A percentile compares a stretch with the other conserved stretches of the same genome.
Evolutionary conservation across 30 jellyfish, hydroid and myxozoan species (phyloP).

Genomic region (Cassiopea xamachana): DNA sequence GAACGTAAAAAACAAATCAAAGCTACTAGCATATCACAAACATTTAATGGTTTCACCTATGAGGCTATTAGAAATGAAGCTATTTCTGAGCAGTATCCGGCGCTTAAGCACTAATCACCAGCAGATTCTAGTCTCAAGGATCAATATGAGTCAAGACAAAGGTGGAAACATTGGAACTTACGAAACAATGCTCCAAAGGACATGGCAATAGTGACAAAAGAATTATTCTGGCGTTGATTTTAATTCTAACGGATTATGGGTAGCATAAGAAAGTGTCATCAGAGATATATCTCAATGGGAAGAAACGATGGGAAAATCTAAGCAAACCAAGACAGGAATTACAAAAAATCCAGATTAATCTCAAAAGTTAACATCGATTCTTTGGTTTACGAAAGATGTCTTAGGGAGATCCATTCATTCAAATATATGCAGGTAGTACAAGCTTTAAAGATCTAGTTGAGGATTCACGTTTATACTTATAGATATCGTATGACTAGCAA

Average conservation of each 20-base stretch:
- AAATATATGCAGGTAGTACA: neutral
- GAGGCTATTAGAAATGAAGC: neutral
- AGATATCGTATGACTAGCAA: neutral
- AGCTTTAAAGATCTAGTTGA: neutral
- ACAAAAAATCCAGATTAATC: constrained; percentile 38
- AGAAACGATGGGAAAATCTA: constrained; percentile 47
- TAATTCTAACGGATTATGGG: constrained; percentile 30
- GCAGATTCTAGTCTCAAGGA: neutral
- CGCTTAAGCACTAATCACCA: neutral
- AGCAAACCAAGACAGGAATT: constrained; percentile 36
- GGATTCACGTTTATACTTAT: neutral
- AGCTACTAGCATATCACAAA: too few species aligned
- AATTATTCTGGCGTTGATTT: constrained; percentile 12
- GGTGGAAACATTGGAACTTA: constrained; percentile 8
- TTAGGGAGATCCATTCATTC: constrained; percentile 17
- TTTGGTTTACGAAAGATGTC: constrained; percentile 36
- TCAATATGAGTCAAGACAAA: constrained; percentile 3
- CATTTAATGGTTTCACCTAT: too few species aligned
- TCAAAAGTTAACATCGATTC: constrained; percentile 22
- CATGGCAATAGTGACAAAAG: constrained; percentile 23
- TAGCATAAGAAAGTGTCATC: constrained; percentile 24
- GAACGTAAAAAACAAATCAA: too few species aligned
- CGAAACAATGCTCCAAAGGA: neutral
- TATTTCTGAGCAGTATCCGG: neutral
- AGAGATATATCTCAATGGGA: constrained; percentile 32